Conservation (phyloP, 1,140 invertebrate species). For the Drosophila grimshawi region DNA sequence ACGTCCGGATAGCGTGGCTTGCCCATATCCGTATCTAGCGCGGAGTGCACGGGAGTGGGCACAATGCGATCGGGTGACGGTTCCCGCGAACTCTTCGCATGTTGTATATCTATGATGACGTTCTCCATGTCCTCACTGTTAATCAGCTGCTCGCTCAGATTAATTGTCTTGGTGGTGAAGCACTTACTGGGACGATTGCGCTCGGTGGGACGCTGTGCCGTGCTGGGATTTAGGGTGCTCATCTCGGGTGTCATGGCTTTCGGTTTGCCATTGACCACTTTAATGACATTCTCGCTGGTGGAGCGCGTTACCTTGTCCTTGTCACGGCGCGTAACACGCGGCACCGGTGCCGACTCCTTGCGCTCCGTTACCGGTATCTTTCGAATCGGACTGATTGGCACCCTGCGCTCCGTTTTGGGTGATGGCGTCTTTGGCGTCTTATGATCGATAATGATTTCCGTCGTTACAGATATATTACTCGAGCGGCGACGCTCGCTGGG, state of each 20-base stretch:
- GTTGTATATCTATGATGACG: constrained; percentile 87
- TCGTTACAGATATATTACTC: constrained; percentile 79
- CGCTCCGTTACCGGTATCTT: constrained; percentile 75
- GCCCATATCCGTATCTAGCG: constrained; percentile 86
- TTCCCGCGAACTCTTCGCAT: constrained; percentile 89
- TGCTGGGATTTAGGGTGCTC: constrained; percentile 49
- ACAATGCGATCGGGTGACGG: constrained; percentile 89
- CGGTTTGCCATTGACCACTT: constrained; percentile 79
- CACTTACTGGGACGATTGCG: constrained; percentile 73
- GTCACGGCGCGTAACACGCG: constrained; percentile 83
- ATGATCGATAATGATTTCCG: constrained; percentile 81
- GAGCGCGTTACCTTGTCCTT: constrained; percentile 86
- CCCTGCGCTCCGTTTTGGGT: constrained; percentile 71
- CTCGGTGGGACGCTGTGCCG: constrained; percentile 30
- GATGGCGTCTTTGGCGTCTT: constrained; percentile 59
- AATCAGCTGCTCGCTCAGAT: constrained; percentile 78
- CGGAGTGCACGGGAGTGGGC: constrained; percentile 87
- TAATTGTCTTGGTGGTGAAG: constrained; percentile 84
- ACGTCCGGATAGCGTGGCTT: constrained; percentile 89
- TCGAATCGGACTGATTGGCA: constrained; percentile 24
- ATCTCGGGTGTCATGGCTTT: constrained; percentile 68
- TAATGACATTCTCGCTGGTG: constrained; percentile 86
- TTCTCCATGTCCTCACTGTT: constrained; percentile 85
- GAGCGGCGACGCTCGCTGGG: constrained; percentile 75
- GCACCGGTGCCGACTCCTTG: constrained; percentile 78